Evolutionary conservation across 2,113 vertebrate genomes (phyloP).

Genomic region (Nesogale talazaci): DNA sequence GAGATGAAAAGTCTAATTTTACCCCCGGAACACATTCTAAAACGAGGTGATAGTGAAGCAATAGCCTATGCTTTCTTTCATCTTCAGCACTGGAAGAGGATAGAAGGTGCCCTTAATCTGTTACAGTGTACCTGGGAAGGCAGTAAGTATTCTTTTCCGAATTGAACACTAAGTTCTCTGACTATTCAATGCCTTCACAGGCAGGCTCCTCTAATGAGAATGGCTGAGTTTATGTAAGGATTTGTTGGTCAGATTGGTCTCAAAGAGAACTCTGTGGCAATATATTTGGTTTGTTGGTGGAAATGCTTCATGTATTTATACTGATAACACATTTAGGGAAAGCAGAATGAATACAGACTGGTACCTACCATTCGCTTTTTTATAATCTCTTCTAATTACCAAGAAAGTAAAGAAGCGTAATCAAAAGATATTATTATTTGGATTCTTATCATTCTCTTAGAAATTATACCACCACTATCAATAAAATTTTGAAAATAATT

Average conservation of each 20-base stretch:
- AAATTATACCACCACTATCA: not conserved
- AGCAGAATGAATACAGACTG: conserved; percentile 47
- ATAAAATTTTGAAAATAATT: conserved; percentile 51
- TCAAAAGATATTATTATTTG: conserved; percentile 47
- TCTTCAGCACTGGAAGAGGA: conserved; percentile 99
- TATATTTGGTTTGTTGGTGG: conserved; percentile 65
- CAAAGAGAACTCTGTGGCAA: conserved; percentile 55
- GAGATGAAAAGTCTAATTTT: conserved; percentile 99
- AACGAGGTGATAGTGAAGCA: conserved; percentile 98
- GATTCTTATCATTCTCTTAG: not conserved
- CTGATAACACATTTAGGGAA: conserved; percentile 63
- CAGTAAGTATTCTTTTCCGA: conserved; percentile 90
- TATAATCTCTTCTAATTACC: conserved; percentile 26
- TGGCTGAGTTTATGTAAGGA: conserved; percentile 56
- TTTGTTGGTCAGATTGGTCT: conserved; percentile 69
- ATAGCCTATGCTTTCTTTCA: conserved; percentile 99
- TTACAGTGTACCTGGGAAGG: conserved; percentile 99
- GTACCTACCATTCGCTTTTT: not conserved
- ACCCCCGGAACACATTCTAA: conserved; percentile 98
- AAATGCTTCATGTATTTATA: conserved; percentile 69
- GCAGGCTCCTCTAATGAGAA: conserved; percentile 67
- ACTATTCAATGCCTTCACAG: not conserved
- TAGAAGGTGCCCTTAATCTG: conserved; percentile 97
- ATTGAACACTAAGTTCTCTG: not conserved
- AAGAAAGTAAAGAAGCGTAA: conserved; percentile 46